Percentiles rank a stretch among this genome's conserved stretches.
phyloP scores from a whole-genome alignment of 2,797 vertebrate genomes.

The Phaenicophaeus curvirostris region DNA sequence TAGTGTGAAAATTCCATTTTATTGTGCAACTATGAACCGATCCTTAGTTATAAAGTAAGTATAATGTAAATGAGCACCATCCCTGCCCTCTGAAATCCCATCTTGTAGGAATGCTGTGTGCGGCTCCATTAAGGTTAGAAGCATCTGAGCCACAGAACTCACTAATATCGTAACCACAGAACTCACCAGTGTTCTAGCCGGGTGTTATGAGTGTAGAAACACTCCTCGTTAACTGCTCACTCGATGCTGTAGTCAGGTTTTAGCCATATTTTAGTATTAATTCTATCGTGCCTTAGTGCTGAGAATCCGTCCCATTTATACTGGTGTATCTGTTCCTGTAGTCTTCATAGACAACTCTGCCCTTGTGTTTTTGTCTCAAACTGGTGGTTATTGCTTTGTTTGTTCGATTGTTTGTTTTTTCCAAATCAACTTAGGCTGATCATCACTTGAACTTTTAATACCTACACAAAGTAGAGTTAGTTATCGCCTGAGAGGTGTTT shows the following conservation, averaged over 20 bases:
- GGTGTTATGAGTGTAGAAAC: neutral
- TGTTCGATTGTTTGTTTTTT: neutral
- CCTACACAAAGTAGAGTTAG: neutral
- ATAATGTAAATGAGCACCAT: neutral
- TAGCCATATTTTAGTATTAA: constrained; percentile 56
- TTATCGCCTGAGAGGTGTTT: neutral
- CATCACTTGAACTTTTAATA: constrained; percentile 47
- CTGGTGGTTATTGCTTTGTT: neutral
- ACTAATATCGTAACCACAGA: neutral
- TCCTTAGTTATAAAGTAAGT: neutral
- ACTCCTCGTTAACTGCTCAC: neutral
- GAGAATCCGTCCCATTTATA: constrained; percentile 2
- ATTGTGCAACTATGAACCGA: neutral
- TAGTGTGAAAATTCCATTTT: neutral
- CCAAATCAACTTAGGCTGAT: neutral
- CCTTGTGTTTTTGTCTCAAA: neutral
- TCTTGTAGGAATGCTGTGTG: neutral
- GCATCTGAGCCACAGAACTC: neutral
- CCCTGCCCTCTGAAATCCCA: neutral
- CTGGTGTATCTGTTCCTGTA: neutral
- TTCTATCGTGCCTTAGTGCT: constrained; percentile 70
- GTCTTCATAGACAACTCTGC: neutral
- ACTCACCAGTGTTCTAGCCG: neutral
- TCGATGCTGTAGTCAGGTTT: constrained; percentile 40
- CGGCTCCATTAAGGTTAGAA: neutral